Percentiles rank a stretch among this genome's conserved stretches.
Conservation (phyloP, 2,888 invertebrate genomes). For the Platycheirus albimanus region DNA sequence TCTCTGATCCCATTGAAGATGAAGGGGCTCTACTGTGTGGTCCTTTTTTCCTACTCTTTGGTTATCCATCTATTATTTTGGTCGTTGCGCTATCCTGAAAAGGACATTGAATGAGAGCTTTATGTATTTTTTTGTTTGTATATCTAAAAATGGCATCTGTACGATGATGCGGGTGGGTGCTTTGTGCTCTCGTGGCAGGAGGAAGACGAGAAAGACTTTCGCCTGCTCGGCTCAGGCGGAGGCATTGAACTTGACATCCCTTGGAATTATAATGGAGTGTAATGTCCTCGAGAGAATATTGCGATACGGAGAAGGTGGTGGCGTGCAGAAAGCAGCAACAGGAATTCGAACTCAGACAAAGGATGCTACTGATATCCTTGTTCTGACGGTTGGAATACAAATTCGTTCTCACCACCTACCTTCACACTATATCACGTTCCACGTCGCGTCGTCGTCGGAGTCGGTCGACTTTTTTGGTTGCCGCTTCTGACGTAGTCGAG, state of each 20-base stretch:
- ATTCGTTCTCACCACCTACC: conserved; percentile 47
- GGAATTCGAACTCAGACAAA: conserved; percentile 64
- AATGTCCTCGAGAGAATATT: conserved; percentile 55
- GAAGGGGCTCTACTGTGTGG: conserved; percentile 16
- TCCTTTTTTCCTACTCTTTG: conserved; percentile 3
- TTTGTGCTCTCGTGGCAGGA: too few relatives aligned
- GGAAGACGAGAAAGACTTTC: conserved; percentile 50
- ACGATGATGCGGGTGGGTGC: conserved; percentile 10
- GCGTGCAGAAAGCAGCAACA: conserved; percentile 54
- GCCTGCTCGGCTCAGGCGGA: conserved; percentile 48
- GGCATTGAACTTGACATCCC: conserved; percentile 73
- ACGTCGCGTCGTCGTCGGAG: neutral
- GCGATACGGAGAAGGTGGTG: neutral
- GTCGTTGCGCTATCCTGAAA: conserved; percentile 37
- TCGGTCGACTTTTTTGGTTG: neutral
- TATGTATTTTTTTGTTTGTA: conserved; percentile 40
- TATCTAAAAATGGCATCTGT: conserved; percentile 58
- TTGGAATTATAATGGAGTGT: conserved; percentile 68
- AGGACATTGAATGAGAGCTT: conserved; percentile 62
- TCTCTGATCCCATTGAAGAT: conserved; percentile 52
- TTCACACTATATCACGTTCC: too few relatives aligned
- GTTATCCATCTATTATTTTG: conserved; percentile 55
- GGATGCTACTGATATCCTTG: conserved; percentile 68
- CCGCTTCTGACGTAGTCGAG: conserved; percentile 17
- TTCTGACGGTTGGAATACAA: conserved; percentile 59